These are phyloP conservation scores for Brenthis daphne DNA, from an alignment of 2,888 invertebrate genomes.

Conservation along the genomic window DNA sequence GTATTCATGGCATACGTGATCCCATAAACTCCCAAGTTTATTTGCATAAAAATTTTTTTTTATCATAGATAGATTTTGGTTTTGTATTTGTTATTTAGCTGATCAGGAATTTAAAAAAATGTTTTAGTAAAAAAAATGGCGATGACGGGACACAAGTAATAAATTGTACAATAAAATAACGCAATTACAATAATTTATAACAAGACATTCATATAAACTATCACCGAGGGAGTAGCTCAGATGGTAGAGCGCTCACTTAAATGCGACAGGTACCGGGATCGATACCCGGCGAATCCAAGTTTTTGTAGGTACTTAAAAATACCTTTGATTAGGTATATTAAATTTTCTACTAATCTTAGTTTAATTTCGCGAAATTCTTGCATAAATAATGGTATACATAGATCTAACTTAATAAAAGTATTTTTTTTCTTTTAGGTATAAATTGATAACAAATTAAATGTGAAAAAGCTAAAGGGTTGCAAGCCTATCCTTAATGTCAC, in stretches of 20 bases:
- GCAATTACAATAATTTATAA: not conserved
- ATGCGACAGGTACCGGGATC: conserved; percentile 83
- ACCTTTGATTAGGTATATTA: no score
- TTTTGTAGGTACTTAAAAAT: not conserved
- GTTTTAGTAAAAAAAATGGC: no score
- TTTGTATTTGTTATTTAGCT: no score
- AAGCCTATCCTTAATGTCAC: not conserved
- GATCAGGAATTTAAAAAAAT: no score
- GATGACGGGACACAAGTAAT: no score
- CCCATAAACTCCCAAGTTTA: not conserved
- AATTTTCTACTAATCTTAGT: no score
- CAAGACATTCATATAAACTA: not conserved
- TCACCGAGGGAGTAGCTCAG: conserved; percentile 79
- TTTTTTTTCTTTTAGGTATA: not conserved
- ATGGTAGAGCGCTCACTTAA: conserved; percentile 83
- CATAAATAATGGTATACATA: no score
- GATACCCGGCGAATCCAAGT: conserved; percentile 80
- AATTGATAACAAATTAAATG: not conserved
- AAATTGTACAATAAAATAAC: not conserved
- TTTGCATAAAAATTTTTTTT: no score
- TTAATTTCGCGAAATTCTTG: no score
- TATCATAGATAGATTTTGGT: no score
- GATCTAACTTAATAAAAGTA: no score
- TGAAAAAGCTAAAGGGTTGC: not conserved
- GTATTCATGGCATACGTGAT: conserved; percentile 14